phyloP scores from a whole-genome alignment of 92 coral and sea anemone genomes.

The Palythoa grandis region DNA sequence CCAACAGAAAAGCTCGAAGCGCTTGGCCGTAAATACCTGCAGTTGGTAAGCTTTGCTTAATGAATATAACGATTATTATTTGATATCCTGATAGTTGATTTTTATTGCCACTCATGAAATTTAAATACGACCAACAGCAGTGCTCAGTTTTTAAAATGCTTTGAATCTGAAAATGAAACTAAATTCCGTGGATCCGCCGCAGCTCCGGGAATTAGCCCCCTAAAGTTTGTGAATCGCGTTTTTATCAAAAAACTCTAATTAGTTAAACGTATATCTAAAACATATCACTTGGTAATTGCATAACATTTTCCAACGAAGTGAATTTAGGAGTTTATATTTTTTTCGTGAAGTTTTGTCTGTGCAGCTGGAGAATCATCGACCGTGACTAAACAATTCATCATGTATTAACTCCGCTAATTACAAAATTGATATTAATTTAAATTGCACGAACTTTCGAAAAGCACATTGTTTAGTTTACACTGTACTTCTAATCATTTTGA shows the following conservation, averaged over 20 bases:
- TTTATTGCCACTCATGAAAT: neutral
- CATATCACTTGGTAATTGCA: neutral
- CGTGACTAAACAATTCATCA: neutral
- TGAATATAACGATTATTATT: neutral
- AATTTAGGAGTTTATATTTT: neutral
- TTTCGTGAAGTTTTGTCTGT: neutral
- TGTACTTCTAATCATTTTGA: neutral
- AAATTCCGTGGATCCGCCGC: neutral
- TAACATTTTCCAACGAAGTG: neutral
- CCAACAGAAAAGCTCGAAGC: conserved; percentile 82
- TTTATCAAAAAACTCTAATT: neutral
- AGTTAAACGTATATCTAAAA: neutral
- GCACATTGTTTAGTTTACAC: neutral
- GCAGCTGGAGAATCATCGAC: neutral
- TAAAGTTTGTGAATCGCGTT: neutral
- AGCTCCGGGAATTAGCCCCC: neutral
- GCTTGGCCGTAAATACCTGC: conserved; percentile 83
- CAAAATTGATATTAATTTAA: neutral
- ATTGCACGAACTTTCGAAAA: neutral
- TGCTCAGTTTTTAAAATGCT: neutral
- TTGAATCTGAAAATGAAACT: neutral
- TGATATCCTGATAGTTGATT: neutral
- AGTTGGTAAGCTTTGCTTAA: conserved; percentile 67
- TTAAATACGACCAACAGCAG: neutral
- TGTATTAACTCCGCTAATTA: neutral